These are phyloP conservation scores for Sebastes itinus DNA, from an alignment of 2,797 vertebrate species.

Conservation along the genomic window DNA sequence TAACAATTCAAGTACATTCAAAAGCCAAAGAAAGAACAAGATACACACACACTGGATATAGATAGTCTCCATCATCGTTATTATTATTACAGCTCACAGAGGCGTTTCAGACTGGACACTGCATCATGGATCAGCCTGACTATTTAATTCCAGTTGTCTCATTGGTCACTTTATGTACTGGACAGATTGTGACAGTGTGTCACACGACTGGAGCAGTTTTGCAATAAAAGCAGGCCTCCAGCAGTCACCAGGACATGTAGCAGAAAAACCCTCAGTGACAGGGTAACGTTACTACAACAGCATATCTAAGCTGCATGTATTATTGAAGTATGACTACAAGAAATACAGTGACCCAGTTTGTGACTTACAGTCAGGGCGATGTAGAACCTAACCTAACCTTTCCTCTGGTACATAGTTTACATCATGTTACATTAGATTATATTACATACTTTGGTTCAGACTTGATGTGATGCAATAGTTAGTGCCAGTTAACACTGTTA, in stretches of 20 bases:
- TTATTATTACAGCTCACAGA: not conserved
- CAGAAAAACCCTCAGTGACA: not conserved
- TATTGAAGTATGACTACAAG: not conserved
- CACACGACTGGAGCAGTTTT: slow-evolving; percentile 37
- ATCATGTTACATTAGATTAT: not conserved
- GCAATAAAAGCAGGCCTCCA: slow-evolving; percentile 31
- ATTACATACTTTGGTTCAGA: not conserved
- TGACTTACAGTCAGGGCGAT: not conserved
- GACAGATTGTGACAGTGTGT: slow-evolving; percentile 9
- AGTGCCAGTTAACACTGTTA: not conserved
- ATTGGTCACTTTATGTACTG: not conserved
- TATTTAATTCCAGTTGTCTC: not conserved
- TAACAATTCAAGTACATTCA: too few relatives aligned
- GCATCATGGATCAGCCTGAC: too few relatives aligned
- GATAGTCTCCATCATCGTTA: not conserved
- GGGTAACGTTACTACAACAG: not conserved
- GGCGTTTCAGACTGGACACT: not conserved
- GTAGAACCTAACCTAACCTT: too few relatives aligned
- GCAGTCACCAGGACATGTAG: not conserved
- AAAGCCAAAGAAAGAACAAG: too few relatives aligned
- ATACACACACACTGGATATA: not conserved
- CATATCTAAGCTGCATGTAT: not conserved
- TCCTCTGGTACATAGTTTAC: not conserved
- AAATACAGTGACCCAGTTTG: not conserved
- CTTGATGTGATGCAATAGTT: not conserved